Conservation (phyloP, 2,113 vertebrate species). For the Panurus biarmicus region DNA sequence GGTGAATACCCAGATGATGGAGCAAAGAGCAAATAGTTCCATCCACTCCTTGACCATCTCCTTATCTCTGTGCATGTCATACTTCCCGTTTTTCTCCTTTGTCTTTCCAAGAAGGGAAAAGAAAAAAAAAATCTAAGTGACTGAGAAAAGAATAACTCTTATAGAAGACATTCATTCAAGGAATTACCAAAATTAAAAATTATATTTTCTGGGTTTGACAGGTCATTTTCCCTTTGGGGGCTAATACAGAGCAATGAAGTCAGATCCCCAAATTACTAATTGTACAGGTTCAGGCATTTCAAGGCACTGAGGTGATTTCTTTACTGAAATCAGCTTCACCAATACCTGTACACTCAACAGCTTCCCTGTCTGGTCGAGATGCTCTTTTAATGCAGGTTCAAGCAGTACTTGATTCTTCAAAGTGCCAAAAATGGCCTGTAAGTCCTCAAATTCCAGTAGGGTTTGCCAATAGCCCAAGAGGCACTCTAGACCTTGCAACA, state of each 20-base stretch:
- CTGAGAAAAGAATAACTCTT: not conserved
- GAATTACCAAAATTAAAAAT: not conserved
- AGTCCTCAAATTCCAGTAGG: not conserved
- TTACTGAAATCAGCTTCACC: not conserved
- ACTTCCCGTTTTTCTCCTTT: not conserved
- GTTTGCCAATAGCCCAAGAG: rapidly evolving
- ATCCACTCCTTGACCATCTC: not conserved
- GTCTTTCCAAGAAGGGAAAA: not conserved
- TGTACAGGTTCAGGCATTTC: not conserved
- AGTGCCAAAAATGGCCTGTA: not conserved
- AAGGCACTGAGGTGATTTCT: not conserved
- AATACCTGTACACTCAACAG: not conserved
- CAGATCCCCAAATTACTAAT: not conserved
- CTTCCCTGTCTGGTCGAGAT: not conserved
- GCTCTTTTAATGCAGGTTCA: not conserved
- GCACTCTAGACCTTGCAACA: not conserved
- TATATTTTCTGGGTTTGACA: not conserved
- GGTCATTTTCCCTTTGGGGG: not conserved
- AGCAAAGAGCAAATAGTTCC: not conserved
- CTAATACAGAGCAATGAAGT: not conserved
- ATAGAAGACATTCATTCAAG: not conserved
- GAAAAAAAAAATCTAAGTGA: not conserved
- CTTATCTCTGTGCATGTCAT: rapidly evolving
- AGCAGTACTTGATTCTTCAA: not conserved
- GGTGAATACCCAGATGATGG: not conserved